A percentile compares a stretch with the other conserved stretches of the same genome.
Conservation (phyloP, 2,113 vertebrate genomes). For the Tragelaphus buxtoni region DNA sequence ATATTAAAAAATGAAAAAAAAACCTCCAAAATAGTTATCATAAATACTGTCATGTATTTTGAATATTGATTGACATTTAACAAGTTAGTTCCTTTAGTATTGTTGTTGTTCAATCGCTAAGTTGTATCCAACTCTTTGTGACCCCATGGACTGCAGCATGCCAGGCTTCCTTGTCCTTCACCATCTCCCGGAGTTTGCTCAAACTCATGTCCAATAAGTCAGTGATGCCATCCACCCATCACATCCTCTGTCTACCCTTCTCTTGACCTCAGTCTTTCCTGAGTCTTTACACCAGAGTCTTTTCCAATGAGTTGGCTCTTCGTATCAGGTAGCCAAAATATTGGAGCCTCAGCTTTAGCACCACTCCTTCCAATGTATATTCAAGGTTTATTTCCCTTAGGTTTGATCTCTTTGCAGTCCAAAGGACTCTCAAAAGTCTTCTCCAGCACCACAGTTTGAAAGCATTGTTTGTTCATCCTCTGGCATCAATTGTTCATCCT, state of each 20-base stretch:
- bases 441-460: not conserved
- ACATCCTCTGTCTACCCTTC: not conserved
- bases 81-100: not conserved
- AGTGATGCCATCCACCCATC: not conserved
- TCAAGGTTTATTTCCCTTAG: not conserved
- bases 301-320: not conserved
- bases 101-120: not conserved
- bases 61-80: not conserved
- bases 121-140: not conserved
- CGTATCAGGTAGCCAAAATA: not conserved
- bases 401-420: not conserved
- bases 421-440: not conserved
- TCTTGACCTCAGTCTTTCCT: not conserved
- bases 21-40: not conserved
- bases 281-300: not conserved
- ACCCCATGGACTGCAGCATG: not conserved
- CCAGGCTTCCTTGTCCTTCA: not conserved
- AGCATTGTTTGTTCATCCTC: not conserved
- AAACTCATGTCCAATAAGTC: not conserved
- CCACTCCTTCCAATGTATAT: not conserved
- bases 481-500: not conserved
- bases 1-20: not conserved
- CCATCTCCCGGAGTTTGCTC: not conserved
- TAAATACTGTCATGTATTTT: not conserved
- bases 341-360: not conserved